Evolutionary conservation across 2,797 vertebrate genomes (phyloP).

Genomic region (Siniperca undulata): DNA sequence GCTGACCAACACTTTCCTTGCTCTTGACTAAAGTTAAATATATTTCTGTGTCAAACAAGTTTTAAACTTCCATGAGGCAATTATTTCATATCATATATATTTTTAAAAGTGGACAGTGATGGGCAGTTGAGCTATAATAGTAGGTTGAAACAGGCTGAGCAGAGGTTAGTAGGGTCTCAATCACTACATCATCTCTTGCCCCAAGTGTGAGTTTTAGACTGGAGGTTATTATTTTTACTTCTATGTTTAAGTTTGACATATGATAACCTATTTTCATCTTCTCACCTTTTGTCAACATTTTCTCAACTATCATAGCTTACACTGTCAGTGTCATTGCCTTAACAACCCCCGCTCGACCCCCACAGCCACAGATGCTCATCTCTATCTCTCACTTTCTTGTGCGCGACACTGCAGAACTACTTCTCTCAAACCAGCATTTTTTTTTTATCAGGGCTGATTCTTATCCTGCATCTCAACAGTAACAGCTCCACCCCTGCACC

Average conservation of each 20-base stretch:
- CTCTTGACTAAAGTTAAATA: background rate
- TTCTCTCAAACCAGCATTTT: slow-evolving; percentile 43
- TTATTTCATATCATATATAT: slow-evolving; percentile 8
- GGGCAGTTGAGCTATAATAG: slow-evolving; percentile 7
- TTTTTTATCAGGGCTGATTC: slow-evolving; percentile 56
- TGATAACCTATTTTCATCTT: slow-evolving; percentile 59
- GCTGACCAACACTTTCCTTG: background rate
- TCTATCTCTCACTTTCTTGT: slow-evolving; percentile 47
- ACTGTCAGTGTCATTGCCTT: slow-evolving; percentile 41
- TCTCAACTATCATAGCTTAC: slow-evolving; percentile 41
- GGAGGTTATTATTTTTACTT: slow-evolving; percentile 31
- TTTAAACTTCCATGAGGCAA: slow-evolving; percentile 22
- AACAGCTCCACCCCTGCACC: slow-evolving; percentile 58
- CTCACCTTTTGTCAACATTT: slow-evolving; percentile 54
- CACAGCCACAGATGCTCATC: slow-evolving; percentile 46
- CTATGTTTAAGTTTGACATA: slow-evolving; percentile 38
- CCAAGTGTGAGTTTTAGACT: slow-evolving; percentile 20
- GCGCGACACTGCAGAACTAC: slow-evolving; percentile 28
- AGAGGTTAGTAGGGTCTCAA: background rate
- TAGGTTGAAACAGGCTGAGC: background rate
- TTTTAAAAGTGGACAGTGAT: slow-evolving; percentile 31
- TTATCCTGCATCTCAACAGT: slow-evolving; percentile 56
- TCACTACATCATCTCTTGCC: background rate
- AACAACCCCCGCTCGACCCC: slow-evolving; percentile 36
- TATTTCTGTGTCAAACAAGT: slow-evolving; percentile 2